Conservation (phyloP, 2,113 vertebrate species). For the Raja brachyura region DNA sequence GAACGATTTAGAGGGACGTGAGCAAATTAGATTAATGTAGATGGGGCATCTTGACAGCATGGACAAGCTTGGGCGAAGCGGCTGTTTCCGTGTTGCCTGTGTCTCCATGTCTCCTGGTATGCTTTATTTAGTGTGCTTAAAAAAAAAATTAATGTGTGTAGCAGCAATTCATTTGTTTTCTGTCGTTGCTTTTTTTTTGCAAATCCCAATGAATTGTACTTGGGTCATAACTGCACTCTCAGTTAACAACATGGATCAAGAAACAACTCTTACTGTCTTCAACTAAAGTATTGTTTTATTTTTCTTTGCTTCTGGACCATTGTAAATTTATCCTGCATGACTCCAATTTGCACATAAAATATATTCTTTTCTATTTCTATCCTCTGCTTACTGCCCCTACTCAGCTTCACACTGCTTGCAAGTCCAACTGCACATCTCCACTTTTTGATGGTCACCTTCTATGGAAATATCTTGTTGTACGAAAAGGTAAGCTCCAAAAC, state of each 20-base stretch:
- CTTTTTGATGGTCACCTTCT: neutral
- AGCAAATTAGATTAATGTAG: too few species aligned
- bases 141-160: neutral
- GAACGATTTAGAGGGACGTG: too few species aligned
- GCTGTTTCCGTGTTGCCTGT: too few species aligned
- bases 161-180: neutral
- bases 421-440: neutral
- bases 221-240: neutral
- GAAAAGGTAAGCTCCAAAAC: neutral
- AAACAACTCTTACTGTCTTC: neutral
- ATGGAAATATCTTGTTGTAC: neutral
- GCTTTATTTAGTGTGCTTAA: neutral
- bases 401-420: neutral
- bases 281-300: neutral
- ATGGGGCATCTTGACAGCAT: too few species aligned
- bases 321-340: neutral
- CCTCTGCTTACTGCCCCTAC: neutral
- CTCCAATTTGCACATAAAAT: neutral
- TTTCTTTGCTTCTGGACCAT: neutral
- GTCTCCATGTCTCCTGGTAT: too few species aligned
- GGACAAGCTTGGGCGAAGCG: too few species aligned
- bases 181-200: neutral
- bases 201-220: neutral
- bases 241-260: neutral
- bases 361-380: too few species aligned